A percentile compares a stretch with the other conserved stretches of the same genome.
These are phyloP conservation scores for Neria commutata DNA, from an alignment of 2,888 invertebrate genomes.

Conservation along the genomic window DNA sequence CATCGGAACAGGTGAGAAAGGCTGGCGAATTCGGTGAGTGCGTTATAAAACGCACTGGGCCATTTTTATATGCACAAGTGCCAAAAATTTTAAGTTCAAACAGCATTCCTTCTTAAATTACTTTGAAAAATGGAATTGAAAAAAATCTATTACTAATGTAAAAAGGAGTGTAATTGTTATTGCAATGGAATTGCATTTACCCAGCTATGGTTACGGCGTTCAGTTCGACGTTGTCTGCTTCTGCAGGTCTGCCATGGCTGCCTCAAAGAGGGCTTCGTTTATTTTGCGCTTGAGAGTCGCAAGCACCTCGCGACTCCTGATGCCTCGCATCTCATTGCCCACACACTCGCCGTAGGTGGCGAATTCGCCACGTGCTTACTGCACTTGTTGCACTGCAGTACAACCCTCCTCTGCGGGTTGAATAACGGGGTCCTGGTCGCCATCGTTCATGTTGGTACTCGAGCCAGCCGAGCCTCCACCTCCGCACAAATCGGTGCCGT, in stretches of 20 bases:
- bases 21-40: conserved; percentile 96
- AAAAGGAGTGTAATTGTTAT: too few relatives aligned
- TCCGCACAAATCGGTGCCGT: conserved; percentile 45
- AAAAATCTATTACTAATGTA: too few relatives aligned
- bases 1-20: conserved; percentile 97
- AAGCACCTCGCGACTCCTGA: conserved; percentile 66
- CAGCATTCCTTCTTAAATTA: too few relatives aligned
- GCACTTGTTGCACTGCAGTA: conserved; percentile 23
- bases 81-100: too few relatives aligned
- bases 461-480: conserved; percentile 30
- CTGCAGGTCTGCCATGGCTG: conserved; percentile 66
- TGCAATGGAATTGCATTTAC: too few relatives aligned
- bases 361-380: conserved; percentile 64
- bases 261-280: conserved; percentile 68
- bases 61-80: too few relatives aligned
- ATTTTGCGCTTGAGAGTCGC: conserved; percentile 68
- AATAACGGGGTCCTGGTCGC: conserved; percentile 9
- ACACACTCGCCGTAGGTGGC: conserved; percentile 68
- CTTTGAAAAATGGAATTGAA: too few relatives aligned
- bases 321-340: conserved; percentile 67
- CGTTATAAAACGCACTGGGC: conserved; percentile 87
- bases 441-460: conserved; percentile 44
- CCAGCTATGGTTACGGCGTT: too few relatives aligned
- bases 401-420: conserved; percentile 15
- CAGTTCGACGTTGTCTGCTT: too few relatives aligned